Conservation (phyloP, 2,888 invertebrate genomes). For the Germaria angustata region DNA sequence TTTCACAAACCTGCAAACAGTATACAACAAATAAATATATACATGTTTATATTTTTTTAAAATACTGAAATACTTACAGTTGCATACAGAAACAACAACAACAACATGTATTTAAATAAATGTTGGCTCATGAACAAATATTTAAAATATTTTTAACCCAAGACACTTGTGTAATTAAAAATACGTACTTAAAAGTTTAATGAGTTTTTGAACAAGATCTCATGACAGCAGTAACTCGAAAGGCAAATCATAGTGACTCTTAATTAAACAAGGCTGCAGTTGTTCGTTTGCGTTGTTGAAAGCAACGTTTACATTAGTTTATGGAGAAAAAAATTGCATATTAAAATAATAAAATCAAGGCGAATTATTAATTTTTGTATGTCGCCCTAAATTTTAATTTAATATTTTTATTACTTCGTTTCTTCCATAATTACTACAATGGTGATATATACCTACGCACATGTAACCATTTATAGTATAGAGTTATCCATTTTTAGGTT, state of each 20-base stretch:
- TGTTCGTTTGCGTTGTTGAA: neutral
- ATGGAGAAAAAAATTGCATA: neutral
- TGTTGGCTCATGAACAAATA: neutral
- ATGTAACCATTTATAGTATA: too few species aligned
- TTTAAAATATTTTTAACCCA: neutral
- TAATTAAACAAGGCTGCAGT: neutral
- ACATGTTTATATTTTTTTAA: neutral
- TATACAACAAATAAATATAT: neutral
- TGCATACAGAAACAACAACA: neutral
- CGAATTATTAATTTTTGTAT: neutral
- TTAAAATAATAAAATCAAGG: neutral
- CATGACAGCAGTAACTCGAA: slow-evolving; percentile 1
- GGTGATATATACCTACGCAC: too few species aligned
- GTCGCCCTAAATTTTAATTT: neutral
- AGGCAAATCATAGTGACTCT: neutral
- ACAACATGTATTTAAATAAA: neutral
- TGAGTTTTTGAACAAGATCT: neutral
- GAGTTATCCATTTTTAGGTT: too few species aligned
- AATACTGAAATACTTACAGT: neutral
- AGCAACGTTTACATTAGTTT: neutral
- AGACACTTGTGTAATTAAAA: neutral
- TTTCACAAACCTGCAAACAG: neutral
- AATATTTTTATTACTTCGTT: neutral
- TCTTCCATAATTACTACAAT: neutral
- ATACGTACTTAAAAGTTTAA: neutral